phyloP scores from a whole-genome alignment of 1,140 invertebrate species.

The Chrysoperla carnea region DNA sequence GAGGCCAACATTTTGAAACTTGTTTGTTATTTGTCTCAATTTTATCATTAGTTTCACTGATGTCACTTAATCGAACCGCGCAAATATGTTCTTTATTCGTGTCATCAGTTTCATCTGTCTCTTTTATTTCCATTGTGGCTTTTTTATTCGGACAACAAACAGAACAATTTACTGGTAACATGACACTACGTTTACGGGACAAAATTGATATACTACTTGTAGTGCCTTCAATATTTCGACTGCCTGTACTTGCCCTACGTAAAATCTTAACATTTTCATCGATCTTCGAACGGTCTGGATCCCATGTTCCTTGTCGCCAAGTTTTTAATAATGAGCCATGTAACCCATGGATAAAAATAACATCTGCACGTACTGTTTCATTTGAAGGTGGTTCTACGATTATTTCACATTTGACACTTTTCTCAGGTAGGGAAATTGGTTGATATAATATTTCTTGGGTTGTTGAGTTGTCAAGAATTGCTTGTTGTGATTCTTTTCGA shows the following conservation, averaged over 20 bases:
- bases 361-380: conserved; percentile 24
- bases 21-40: conserved; percentile 5
- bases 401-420: conserved; percentile 23
- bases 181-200: conserved; percentile 6
- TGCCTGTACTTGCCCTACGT: conserved; percentile 6
- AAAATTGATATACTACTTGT: neutral
- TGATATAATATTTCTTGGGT: neutral
- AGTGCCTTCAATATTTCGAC: neutral
- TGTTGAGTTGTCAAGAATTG: neutral
- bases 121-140: neutral
- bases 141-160: neutral
- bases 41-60: neutral
- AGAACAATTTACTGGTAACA: neutral
- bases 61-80: no score
- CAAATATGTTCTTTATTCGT: no score
- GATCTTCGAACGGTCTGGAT: conserved; percentile 20
- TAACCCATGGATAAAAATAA: conserved; percentile 37
- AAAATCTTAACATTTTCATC: conserved; percentile 10
- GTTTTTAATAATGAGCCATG: conserved; percentile 34
- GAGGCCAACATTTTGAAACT: conserved; percentile 45
- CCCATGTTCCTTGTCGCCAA: conserved; percentile 34
- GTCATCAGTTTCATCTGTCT: neutral
- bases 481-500: conserved; percentile 4
- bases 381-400: conserved; percentile 20
- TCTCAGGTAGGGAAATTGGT: conserved; percentile 7